These are phyloP conservation scores for Coranthus polyacanthus DNA, from an alignment of 2,797 vertebrate genomes.

Conservation along the genomic window DNA sequence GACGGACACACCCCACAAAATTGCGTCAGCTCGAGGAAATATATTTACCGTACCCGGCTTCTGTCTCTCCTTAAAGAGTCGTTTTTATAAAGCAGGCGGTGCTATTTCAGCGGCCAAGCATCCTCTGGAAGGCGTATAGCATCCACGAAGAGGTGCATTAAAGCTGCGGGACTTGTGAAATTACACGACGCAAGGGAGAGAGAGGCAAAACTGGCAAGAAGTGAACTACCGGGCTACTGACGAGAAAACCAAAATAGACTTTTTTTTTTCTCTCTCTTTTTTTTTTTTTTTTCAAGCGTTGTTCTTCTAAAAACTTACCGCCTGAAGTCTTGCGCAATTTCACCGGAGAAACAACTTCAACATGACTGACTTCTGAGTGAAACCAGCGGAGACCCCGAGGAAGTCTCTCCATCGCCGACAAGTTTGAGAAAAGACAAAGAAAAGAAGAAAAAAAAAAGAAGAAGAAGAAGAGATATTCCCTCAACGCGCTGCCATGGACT, in stretches of 20 bases:
- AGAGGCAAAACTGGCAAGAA: background rate
- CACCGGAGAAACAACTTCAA: background rate
- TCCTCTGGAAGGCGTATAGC: slow-evolving; percentile 17
- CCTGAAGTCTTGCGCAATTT: background rate
- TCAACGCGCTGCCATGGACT: slow-evolving; percentile 68
- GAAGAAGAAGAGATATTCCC: background rate
- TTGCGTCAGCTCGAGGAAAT: slow-evolving; percentile 54
- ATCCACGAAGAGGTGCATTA: background rate
- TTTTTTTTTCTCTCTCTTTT: too few species aligned
- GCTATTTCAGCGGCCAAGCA: background rate
- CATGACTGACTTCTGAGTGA: slow-evolving; percentile 35
- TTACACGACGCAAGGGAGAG: background rate
- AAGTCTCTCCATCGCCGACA: slow-evolving; percentile 14
- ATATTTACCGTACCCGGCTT: slow-evolving; percentile 11
- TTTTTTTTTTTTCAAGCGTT: background rate
- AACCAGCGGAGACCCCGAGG: slow-evolving; percentile 10
- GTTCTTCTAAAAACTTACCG: too few species aligned
- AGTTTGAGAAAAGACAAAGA: slow-evolving; percentile 8
- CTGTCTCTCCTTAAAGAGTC: background rate
- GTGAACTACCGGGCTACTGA: background rate
- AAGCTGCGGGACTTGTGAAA: background rate
- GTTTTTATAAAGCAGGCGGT: background rate
- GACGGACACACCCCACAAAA: background rate
- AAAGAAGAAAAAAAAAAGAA: slow-evolving; percentile 31
- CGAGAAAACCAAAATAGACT: background rate